Evolutionary conservation across 2,113 vertebrate genomes (phyloP).

Genomic region (Gadus macrocephalus): DNA sequence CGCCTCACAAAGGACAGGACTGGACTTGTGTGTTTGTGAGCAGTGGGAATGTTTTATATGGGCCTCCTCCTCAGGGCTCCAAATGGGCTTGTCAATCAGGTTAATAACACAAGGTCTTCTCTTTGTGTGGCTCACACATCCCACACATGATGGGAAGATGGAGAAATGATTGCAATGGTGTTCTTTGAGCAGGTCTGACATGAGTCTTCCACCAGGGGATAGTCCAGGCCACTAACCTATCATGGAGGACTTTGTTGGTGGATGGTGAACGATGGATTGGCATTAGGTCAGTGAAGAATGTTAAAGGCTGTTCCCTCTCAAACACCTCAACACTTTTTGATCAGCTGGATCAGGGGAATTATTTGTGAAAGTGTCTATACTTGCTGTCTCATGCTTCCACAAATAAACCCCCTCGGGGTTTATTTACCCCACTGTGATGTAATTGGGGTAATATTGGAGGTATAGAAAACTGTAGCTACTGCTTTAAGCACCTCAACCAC

Average conservation of each 20-base stretch:
- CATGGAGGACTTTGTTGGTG: conserved; percentile 15
- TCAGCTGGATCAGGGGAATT: no score
- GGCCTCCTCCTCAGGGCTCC: conserved; percentile 24
- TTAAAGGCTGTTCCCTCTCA: background rate
- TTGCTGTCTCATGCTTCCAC: no score
- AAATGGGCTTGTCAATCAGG: conserved; percentile 39
- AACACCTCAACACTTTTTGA: no score
- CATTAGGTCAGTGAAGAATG: conserved; percentile 13
- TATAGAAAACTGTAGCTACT: no score
- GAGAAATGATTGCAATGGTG: conserved; percentile 37
- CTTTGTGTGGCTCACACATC: conserved; percentile 28
- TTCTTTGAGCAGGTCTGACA: conserved; percentile 29
- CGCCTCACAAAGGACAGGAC: conserved; percentile 30
- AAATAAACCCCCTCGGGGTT: no score
- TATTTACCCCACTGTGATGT: no score
- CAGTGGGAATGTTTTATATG: conserved; percentile 19
- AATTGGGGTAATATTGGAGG: no score
- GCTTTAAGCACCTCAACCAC: no score
- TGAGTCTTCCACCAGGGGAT: conserved; percentile 8
- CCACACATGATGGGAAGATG: conserved; percentile 23
- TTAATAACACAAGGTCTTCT: conserved; percentile 38
- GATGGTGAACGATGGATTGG: background rate
- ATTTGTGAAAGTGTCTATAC: no score
- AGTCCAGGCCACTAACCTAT: background rate
- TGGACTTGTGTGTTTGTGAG: conserved; percentile 42